Percentiles rank a stretch among this genome's conserved stretches.
phyloP scores from a whole-genome alignment of 1,140 invertebrate genomes.

The Mizuhopecten yessoensis region DNA sequence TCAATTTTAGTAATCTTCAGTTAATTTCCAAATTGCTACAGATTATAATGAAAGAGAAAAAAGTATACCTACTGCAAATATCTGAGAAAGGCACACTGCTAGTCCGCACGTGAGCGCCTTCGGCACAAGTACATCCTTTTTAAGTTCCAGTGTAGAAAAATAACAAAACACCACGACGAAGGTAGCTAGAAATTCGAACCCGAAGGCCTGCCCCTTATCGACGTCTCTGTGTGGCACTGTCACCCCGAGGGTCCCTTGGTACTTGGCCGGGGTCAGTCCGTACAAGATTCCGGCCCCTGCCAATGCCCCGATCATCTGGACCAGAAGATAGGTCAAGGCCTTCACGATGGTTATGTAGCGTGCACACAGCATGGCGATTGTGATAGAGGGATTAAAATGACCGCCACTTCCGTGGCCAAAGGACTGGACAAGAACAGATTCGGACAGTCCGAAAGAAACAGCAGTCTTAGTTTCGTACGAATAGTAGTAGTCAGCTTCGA shows the following conservation, averaged over 20 bases:
- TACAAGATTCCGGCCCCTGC: constrained; percentile 73
- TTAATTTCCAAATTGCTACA: too few species aligned
- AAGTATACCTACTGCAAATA: constrained; percentile 58
- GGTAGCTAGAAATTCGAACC: constrained; percentile 93
- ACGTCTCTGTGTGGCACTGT: constrained; percentile 65
- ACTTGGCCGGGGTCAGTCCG: constrained; percentile 70
- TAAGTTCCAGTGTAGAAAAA: constrained; percentile 90
- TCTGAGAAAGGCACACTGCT: constrained; percentile 50
- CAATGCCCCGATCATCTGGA: constrained; percentile 73
- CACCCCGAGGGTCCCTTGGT: constrained; percentile 60
- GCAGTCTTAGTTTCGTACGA: constrained; percentile 57
- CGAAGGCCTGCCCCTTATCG: constrained; percentile 87
- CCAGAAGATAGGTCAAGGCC: constrained; percentile 85
- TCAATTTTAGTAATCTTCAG: too few species aligned
- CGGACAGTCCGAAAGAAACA: constrained; percentile 90
- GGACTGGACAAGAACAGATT: constrained; percentile 86
- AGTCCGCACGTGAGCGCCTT: constrained; percentile 50
- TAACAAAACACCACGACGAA: constrained; percentile 94
- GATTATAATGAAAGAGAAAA: too few species aligned
- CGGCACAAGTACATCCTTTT: constrained; percentile 51
- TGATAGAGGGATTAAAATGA: constrained; percentile 79
- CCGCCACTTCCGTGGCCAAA: constrained; percentile 72
- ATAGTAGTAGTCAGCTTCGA: constrained; percentile 42
- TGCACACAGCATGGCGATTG: constrained; percentile 84
- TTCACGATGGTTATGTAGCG: constrained; percentile 91